Conservation (phyloP, 2,113 vertebrate species). For the Solenodon paradoxus region DNA sequence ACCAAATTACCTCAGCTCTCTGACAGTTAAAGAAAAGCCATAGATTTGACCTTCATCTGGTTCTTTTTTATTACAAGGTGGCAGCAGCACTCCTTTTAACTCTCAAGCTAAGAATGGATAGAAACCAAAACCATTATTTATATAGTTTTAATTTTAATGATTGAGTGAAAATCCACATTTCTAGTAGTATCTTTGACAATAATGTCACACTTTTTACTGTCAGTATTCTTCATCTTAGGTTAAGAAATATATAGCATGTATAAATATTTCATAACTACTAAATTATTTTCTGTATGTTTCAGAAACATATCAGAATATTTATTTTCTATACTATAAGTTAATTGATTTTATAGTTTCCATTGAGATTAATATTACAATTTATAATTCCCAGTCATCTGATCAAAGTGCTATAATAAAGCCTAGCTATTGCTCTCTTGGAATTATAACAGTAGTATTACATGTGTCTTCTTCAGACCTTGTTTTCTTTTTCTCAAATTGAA, state of each 20-base stretch:
- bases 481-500: slow-evolving; percentile 1
- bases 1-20: not conserved
- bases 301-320: slow-evolving; percentile 21
- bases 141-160: not conserved
- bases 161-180: not conserved
- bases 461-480: not conserved
- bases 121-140: not conserved
- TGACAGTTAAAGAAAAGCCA: not conserved
- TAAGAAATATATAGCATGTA: not conserved
- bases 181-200: not conserved
- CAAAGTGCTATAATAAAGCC: not conserved
- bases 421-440: not conserved
- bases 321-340: not conserved
- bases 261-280: slow-evolving; percentile 34
- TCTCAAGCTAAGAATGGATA: not conserved
- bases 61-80: not conserved
- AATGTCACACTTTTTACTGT: not conserved
- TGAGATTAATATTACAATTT: slow-evolving; percentile 41
- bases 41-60: not conserved
- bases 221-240: not conserved
- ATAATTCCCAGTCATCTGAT: slow-evolving; percentile 1
- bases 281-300: slow-evolving; percentile 37
- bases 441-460: slow-evolving; percentile 10
- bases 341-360: not conserved
- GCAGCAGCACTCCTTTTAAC: not conserved